A percentile compares a stretch with the other conserved stretches of the same genome.
Evolutionary conservation across 2,888 invertebrate species (phyloP).

Genomic region (Agapetus fuscipes): DNA sequence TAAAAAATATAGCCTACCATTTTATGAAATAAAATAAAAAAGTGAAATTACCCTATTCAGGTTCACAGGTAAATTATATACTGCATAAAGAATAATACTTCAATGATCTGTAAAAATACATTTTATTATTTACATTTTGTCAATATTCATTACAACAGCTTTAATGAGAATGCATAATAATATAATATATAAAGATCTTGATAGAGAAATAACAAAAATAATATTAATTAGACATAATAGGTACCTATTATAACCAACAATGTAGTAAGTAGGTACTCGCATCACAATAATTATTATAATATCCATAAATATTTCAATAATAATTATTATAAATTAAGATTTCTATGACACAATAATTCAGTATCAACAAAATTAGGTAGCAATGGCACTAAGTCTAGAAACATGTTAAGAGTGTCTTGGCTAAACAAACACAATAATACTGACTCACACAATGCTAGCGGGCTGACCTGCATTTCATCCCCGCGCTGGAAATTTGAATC

Average conservation of each 20-base stretch:
- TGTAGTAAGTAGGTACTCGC: no score
- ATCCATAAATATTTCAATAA: constrained; percentile 12
- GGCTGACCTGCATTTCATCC: no score
- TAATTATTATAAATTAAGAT: constrained; percentile 17
- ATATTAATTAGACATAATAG: constrained; percentile 17
- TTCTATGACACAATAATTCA: constrained; percentile 16
- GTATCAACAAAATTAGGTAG: constrained; percentile 8
- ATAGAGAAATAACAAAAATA: constrained; percentile 21
- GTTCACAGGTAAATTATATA: no score
- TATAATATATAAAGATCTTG: constrained; percentile 21
- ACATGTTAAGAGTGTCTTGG: no score
- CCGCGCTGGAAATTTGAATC: no score
- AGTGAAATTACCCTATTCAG: no score
- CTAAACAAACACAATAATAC: no score
- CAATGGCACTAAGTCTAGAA: constrained; percentile 17
- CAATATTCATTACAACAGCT: constrained; percentile 21
- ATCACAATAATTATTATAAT: constrained; percentile 6
- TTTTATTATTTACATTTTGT: constrained; percentile 21
- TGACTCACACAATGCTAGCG: no score
- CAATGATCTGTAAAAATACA: constrained; percentile 21
- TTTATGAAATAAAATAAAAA: no score
- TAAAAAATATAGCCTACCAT: no score
- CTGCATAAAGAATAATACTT: constrained; percentile 17
- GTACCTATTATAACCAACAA: constrained; percentile 19
- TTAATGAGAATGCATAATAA: constrained; percentile 9